Base-by-base conservation (phyloP, 2,888 invertebrate species). In the Eupithecia subumbrata region DNA sequence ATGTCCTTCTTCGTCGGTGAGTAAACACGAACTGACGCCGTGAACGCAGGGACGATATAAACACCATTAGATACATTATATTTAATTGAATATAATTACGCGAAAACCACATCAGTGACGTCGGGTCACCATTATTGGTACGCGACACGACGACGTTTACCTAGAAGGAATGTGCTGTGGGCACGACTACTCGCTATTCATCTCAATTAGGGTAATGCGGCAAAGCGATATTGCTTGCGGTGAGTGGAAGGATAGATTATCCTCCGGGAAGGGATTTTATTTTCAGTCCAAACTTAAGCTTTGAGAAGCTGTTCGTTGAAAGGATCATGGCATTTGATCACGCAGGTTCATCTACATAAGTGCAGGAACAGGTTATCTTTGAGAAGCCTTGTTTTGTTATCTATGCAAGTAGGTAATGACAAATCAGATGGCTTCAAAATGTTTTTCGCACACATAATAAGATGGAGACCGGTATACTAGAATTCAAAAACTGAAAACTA, bases 11-110 rank as follows among this genome's bases (percentile, higher is more conserved):
- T 73, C 85, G 79, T 74, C 84, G 82, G 80, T 81, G 84, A 79
- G 80, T 69, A 83, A 83, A 86, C 82, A 78, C 85, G 84, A 83
- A 92, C 92, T 92, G 90, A 84, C 86, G 83, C 84, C 79, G 76
- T 82, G 78, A 81, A 25, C 60, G 37, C 22, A 82, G 82, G 84
- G 83, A 83, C 78, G 81, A 87, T 83, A 86, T 88, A 90, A 90
- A 92, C 89, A 91, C 86, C 87, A 89, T 90, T 88, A 89, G 87
- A 91, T 90, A 87, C 88, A 34, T 34, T 30, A 34, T 45, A 90
- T 87, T 90, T 91, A 92, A 92, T 92, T 91, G 89, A 76, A 87
- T 85, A 88, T 90, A 91, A 92, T 92, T 89, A 87, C 90, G 89
- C 86, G 86, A 89, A 90, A 89, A 90, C 89, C 89, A 86, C 89